These are phyloP conservation scores for Theodoxus fluviatilis DNA, from an alignment of 2,888 invertebrate species.

Conservation along the genomic window DNA sequence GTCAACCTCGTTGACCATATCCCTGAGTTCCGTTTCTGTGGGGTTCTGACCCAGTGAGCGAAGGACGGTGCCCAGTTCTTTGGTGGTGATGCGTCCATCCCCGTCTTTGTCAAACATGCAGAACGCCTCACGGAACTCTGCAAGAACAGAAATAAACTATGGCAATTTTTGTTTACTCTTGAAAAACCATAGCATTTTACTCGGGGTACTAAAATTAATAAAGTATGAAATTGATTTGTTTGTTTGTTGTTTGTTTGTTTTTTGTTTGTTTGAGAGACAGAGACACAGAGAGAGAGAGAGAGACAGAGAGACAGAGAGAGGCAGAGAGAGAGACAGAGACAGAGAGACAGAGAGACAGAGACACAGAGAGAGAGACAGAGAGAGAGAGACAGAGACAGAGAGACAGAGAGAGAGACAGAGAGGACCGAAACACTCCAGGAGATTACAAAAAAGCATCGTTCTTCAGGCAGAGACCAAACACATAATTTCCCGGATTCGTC, in stretches of 20 bases:
- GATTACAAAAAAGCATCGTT: no score
- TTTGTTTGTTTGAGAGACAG: no score
- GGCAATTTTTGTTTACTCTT: no score
- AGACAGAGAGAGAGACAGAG: neutral
- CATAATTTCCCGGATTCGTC: no score
- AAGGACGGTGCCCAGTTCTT: slow-evolving; percentile 99
- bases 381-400: slow-evolving; percentile 2
- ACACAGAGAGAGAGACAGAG: neutral
- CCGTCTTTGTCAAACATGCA: slow-evolving; percentile 99
- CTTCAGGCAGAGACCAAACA: no score
- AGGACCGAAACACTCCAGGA: no score
- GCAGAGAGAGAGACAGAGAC: neutral
- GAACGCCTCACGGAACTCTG: slow-evolving; percentile 87
- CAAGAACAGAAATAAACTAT: no score
- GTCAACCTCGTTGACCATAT: slow-evolving; percentile 99
- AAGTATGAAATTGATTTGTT: no score
- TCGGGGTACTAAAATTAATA: no score
- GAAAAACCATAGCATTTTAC: no score
- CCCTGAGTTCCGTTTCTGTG: slow-evolving; percentile 98
- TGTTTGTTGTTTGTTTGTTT: no score
- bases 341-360: neutral
- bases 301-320: neutral
- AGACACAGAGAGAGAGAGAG: neutral
- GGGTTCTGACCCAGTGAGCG: slow-evolving; percentile 98
- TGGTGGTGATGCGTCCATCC: slow-evolving; percentile 99